These are phyloP conservation scores for Pseudomugil tenellus DNA, from an alignment of 2,797 vertebrate genomes.

Conservation along the genomic window DNA sequence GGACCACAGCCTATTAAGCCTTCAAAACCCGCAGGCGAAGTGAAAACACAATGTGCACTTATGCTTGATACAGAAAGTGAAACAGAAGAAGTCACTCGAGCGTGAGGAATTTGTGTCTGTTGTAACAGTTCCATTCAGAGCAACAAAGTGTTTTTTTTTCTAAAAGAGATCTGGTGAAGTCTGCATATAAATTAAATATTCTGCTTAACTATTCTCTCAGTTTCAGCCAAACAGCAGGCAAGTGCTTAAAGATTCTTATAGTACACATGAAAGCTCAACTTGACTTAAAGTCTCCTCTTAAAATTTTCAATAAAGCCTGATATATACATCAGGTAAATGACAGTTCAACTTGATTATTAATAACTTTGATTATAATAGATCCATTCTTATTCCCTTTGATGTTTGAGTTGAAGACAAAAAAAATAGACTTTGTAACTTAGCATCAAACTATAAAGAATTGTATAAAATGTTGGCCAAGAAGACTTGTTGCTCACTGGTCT, in stretches of 20 bases:
- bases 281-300: conserved; percentile 5
- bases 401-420: conserved; percentile 8
- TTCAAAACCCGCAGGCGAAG: conserved; percentile 29
- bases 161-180: conserved; percentile 21
- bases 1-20: conserved; percentile 19
- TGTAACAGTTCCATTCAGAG: conserved; percentile 28
- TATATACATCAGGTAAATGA: conserved; percentile 3
- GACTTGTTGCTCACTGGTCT: conserved; percentile 1
- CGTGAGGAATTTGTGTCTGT: conserved; percentile 17
- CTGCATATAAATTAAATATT: conserved; percentile 44
- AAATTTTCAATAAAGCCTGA: conserved; percentile 12
- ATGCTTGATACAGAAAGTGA: conserved; percentile 10
- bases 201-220: conserved; percentile 33
- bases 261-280: conserved; percentile 19
- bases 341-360: not conserved
- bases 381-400: conserved; percentile 14
- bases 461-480: no score
- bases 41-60: conserved; percentile 29
- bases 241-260: conserved; percentile 25
- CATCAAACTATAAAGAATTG: no score
- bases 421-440: no score
- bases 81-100: conserved; percentile 28
- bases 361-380: conserved; percentile 4
- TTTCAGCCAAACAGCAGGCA: conserved; percentile 16
- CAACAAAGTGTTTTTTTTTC: conserved; percentile 36